Conservation (phyloP, 2,113 vertebrate genomes). For the Hippotragus niger region DNA sequence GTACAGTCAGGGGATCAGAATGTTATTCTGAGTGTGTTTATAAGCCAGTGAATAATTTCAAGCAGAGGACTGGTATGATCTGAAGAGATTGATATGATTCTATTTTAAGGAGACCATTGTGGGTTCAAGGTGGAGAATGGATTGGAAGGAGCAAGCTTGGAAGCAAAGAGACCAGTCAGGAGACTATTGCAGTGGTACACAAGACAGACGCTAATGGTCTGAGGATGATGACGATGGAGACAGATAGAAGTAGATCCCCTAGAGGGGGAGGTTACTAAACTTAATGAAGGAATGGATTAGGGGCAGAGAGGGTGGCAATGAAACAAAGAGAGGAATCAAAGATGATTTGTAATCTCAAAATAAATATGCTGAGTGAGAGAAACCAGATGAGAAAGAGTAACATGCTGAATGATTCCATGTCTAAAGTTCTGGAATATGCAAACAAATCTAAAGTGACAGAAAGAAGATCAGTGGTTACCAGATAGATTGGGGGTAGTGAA, state of each 20-base stretch:
- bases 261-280: not conserved
- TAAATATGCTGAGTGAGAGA: not conserved
- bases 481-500: not conserved
- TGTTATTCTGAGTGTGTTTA: not conserved
- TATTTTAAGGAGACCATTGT: not conserved
- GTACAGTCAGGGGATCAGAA: not conserved
- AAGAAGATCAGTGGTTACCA: not conserved
- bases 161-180: not conserved
- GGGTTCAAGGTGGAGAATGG: not conserved
- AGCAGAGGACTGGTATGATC: not conserved
- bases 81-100: not conserved
- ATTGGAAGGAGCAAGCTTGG: not conserved
- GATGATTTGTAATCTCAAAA: not conserved
- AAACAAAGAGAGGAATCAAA: constrained; percentile 2
- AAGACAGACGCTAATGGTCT: not conserved
- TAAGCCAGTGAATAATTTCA: constrained; percentile 2
- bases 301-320: not conserved
- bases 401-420: not conserved
- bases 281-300: not conserved
- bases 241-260: not conserved
- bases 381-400: not conserved
- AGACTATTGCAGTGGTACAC: not conserved
- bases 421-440: not conserved
- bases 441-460: not conserved
- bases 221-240: not conserved